Base-by-base conservation (phyloP, 1,140 invertebrate species). In the Dendroctonus ponderosae region DNA sequence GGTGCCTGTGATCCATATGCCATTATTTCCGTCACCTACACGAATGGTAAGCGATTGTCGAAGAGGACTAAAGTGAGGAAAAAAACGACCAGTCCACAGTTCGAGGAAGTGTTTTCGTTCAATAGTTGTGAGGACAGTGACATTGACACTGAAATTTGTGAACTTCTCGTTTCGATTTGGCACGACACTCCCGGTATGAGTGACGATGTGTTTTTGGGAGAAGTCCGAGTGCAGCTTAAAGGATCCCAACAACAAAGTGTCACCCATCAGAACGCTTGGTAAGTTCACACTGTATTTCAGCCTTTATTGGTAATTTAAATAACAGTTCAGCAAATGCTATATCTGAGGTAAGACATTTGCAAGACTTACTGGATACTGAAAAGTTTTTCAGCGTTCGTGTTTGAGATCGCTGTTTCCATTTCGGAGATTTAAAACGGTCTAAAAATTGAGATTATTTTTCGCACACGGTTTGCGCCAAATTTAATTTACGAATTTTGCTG, bases 1-100 rank as follows among this genome's bases (percentile, higher is more conserved):
- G 91, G 92, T 75, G 87, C 89, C 73, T 96, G 93, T 84, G 93
- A 96, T 83, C 92, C 93, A 4, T 94, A 90, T 79, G 91, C 91
- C 67, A 85, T 88, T 63, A 87, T 93, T 70, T 89, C 89, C 40
- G 86, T 94, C 52, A 82, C 86, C 40, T 92, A 92, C 79, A 86
- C 86, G 73, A 94, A 91, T 80, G 88, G 88, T 67, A 90, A 91
- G 78, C 85, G 86, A 80, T 86, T 93, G 70, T 85, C 85, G n/a
- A 91, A 89, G 77, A 86, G 89, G 73, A 94, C 93, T 11, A 93
- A 91, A 81, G 88, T 90, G 49, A 89, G 87, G 76, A 94, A 94
- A 81, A 96, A 95, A 83, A 95, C 92, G 51, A 87, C 90, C 67
- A 90, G 88, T 76, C 93, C 93, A 26, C 87, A 90, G 72, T 96